Evolutionary conservation across 1,140 invertebrate genomes (phyloP).

Genomic region (Ostrea denselamellosa): DNA sequence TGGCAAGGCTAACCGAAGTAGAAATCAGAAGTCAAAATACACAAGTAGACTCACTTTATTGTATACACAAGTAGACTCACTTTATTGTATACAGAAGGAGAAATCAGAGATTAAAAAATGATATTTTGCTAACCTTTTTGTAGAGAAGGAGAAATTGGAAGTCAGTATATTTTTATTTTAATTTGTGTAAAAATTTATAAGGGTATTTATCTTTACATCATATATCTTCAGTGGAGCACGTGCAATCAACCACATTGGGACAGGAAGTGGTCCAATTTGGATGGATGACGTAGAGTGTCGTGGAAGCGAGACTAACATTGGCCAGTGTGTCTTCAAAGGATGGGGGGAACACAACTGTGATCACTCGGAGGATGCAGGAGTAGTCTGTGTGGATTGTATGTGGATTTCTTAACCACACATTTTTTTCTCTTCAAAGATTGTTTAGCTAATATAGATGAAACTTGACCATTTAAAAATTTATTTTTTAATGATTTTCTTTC

Average conservation of each 20-base stretch:
- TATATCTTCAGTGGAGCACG: conserved; percentile 43
- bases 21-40: too few species aligned
- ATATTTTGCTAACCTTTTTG: too few species aligned
- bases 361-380: conserved; percentile 82
- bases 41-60: too few species aligned
- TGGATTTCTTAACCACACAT: neutral
- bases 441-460: neutral
- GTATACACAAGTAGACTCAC: too few species aligned
- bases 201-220: neutral
- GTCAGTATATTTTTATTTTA: too few species aligned
- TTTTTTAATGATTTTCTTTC: neutral
- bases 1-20: too few species aligned
- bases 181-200: too few species aligned
- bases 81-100: too few species aligned
- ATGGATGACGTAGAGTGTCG: conserved; percentile 86
- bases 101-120: too few species aligned
- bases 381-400: conserved; percentile 64
- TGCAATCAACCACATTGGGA: conserved; percentile 79
- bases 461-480: neutral
- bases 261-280: conserved; percentile 80
- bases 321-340: conserved; percentile 86
- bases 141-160: too few species aligned
- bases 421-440: neutral
- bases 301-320: conserved; percentile 85
- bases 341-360: conserved; percentile 88